Evolutionary conservation across 2,113 vertebrate genomes (phyloP), one percentile per base, ranked within the genome.

Genomic region (Cnemophilus loriae): DNA sequence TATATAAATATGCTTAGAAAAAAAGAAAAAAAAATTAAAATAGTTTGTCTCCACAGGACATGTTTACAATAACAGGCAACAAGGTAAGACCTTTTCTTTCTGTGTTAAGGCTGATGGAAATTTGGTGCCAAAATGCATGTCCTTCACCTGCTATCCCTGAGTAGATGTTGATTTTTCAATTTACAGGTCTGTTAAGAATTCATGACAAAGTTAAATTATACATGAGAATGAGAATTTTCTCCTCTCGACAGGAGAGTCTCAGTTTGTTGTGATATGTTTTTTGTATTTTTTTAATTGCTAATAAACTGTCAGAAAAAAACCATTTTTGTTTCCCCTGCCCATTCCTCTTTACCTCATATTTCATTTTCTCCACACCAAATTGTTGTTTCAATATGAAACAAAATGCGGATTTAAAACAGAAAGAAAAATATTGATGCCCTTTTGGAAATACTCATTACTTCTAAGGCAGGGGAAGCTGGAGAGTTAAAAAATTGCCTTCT

Each of bases 131-230:
- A 55, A 3, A 47, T 87, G 35, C 33, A 46, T 75, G 93, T 94
- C 88, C 95, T 96, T 97, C 93, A 92, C 49, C 64, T 96, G 37
- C 14, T 90, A 74, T 89, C 28, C 57, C 64, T 49, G 56, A 91
- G 26, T 47, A 88, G 79, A 84, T 95, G 90, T 78, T 95, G 88
- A 87, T 92, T 97, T 96, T 95, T 60, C 85, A 93, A 90, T 96
- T 90, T 96, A 77, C 28, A 88, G 37, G 12, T 87, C 68, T 93
- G 56, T 93, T 97, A 95, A 94, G 79, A 93, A 95, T 92, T 96
- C 83, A 94, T 82, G 56, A 53, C 47, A 68, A 86, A 84, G 41
- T 10, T 94, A 90, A 89, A 95, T 94, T 90, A 94, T 84, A 95
- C 18, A 89, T 93, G 41, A 87, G 35, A 74, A 57, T 56, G 30